Evolutionary conservation across 2,888 invertebrate genomes (phyloP).

Genomic region (Amphipyra berbera): DNA sequence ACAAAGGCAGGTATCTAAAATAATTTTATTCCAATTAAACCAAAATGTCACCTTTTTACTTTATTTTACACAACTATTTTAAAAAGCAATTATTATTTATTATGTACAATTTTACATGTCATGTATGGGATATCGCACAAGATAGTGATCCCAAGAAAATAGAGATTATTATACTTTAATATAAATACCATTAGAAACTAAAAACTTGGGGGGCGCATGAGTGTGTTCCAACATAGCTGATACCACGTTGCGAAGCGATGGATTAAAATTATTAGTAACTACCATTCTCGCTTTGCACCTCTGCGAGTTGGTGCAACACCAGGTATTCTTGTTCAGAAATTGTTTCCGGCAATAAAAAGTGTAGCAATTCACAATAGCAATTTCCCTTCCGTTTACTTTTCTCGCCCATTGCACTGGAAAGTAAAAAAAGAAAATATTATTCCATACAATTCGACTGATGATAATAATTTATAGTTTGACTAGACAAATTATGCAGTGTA

Average conservation of each 20-base stretch:
- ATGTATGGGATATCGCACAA: no score
- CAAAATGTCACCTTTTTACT: no score
- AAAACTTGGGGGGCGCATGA: slow-evolving; percentile 66
- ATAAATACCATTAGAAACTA: slow-evolving; percentile 19
- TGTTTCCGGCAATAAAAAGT: slow-evolving; percentile 14
- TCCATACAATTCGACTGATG: no score
- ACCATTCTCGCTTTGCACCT: slow-evolving; percentile 55
- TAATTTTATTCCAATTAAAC: no score
- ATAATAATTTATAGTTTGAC: no score
- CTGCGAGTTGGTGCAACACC: slow-evolving; percentile 58
- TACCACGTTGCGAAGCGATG: not conserved
- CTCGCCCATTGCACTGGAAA: slow-evolving; percentile 9
- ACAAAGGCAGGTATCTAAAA: no score
- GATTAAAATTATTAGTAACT: not conserved
- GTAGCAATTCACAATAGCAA: slow-evolving; percentile 36
- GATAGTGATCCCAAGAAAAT: not conserved
- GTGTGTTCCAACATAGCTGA: slow-evolving; percentile 77
- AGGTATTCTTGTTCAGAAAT: slow-evolving; percentile 28
- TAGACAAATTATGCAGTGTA: no score
- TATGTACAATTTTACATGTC: no score
- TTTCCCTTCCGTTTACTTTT: slow-evolving; percentile 4
- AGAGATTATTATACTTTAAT: not conserved
- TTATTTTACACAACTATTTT: no score
- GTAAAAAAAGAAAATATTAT: not conserved
- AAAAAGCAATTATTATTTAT: no score